Evolutionary conservation across 2,113 vertebrate genomes (phyloP), one percentile per base, ranked within the genome.

Genomic region (pig (Sus scrofa)): DNA sequence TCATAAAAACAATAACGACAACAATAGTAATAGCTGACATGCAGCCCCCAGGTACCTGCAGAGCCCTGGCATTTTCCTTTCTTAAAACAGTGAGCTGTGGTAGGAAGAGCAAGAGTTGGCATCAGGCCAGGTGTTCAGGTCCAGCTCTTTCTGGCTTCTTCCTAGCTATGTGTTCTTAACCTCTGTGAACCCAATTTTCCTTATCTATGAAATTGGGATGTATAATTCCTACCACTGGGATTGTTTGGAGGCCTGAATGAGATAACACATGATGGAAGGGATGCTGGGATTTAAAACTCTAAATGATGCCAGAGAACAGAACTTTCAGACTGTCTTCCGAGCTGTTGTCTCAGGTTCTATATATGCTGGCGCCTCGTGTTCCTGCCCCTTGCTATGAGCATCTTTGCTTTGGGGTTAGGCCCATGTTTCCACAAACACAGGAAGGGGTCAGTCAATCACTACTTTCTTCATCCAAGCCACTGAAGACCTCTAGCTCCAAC

Each of bases 171-270:
- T 34, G 75, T 84, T 81, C 84, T 95, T 96, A 87, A 95, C 95
- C 85, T 73, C 54, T 5, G 27, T 26, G 88, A 94, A 88, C 89
- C 34, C 93, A 67, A 39, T 95, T 97, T 77, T 79, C 65, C 93
- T 97, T 93, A 94, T 97, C 96, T 97, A 1, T 93, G 86, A 91
- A 91, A 94, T 16, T 60, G 93, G 92, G 93, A 56, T 24, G 74
- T 89, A 15, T 84, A 83, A 96, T 95, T 93, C 91, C 92, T 92
- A 71, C 78, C 78, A 96, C 78, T 7, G 52, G 73, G 68, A 54
- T 86, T 75, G 58, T 86, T 60, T 27, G 34, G 63, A 85, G 74
- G 86, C 82, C 60, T 74, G 73, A 67, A 56, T 24, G 86, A 91
- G 96, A 97, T 94, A 79, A 96, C 20, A 1, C 12, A 1, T n/a